Conservation (phyloP, 2,797 vertebrate species). For the Arctocebus calabarensis region DNA sequence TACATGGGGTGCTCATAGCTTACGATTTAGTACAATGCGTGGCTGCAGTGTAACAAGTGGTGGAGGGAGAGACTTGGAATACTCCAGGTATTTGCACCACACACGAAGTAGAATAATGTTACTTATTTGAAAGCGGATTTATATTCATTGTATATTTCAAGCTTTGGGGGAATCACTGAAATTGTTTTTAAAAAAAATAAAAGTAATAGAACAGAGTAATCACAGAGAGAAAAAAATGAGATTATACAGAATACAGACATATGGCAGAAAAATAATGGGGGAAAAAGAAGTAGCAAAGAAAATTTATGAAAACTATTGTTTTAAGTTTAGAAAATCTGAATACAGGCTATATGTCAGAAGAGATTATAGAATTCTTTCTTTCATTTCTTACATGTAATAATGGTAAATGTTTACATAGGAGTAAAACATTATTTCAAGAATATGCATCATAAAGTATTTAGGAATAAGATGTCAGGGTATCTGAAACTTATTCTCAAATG, state of each 20-base stretch:
- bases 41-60: too few relatives aligned
- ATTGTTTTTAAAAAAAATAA: background rate
- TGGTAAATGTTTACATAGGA: background rate
- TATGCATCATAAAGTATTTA: background rate
- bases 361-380: background rate
- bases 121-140: background rate
- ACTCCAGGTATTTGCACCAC: too few relatives aligned
- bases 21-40: background rate
- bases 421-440: background rate
- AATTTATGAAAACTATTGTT: background rate
- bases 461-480: background rate
- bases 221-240: background rate
- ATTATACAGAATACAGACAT: background rate
- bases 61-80: background rate
- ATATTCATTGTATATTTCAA: background rate
- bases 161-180: background rate
- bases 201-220: background rate
- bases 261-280: background rate
- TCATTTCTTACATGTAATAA: background rate
- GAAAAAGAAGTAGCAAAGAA: background rate
- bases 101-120: fast-evolving
- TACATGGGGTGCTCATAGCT: background rate
- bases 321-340: background rate
- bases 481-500: background rate
- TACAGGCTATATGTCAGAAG: background rate